Conservation (phyloP, 53 echinoderm and acorn worm species). For the Echinarachnius parma region DNA sequence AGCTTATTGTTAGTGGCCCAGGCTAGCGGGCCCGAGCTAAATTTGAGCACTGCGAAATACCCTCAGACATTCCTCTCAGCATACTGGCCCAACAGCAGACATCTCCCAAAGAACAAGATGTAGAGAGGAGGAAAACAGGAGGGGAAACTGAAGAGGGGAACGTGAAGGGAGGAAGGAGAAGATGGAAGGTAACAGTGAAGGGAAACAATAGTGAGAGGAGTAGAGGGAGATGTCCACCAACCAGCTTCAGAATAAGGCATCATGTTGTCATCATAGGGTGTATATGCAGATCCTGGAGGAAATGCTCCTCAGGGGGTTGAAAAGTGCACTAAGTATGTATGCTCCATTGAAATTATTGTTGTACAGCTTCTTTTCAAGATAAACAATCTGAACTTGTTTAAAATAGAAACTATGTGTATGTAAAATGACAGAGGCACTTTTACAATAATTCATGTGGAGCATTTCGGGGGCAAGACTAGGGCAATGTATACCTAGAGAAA, state of each 20-base stretch:
- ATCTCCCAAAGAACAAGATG: slow-evolving; percentile 26
- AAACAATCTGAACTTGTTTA: no score
- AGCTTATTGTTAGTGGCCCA: no score
- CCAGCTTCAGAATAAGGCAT: slow-evolving; percentile 66
- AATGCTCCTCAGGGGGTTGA: background rate
- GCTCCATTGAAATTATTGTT: no score
- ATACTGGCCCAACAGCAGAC: slow-evolving; percentile 35
- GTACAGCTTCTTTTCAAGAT: no score
- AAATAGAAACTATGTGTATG: no score
- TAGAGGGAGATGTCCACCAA: slow-evolving; percentile 8
- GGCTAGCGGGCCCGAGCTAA: background rate
- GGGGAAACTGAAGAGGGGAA: background rate
- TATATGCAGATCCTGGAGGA: background rate
- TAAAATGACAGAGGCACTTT: no score
- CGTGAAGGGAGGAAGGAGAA: slow-evolving; percentile 25
- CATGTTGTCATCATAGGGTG: slow-evolving; percentile 73
- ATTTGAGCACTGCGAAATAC: background rate
- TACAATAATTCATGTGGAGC: no score
- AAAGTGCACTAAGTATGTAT: no score
- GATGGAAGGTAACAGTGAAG: no score
- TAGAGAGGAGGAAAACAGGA: background rate
- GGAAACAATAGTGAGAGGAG: slow-evolving; percentile 13
- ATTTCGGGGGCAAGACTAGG: no score
- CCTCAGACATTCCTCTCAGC: slow-evolving; percentile 34
- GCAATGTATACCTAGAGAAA: no score